Conservation (phyloP, 2,797 vertebrate genomes). For the Thaleichthys pacificus region DNA sequence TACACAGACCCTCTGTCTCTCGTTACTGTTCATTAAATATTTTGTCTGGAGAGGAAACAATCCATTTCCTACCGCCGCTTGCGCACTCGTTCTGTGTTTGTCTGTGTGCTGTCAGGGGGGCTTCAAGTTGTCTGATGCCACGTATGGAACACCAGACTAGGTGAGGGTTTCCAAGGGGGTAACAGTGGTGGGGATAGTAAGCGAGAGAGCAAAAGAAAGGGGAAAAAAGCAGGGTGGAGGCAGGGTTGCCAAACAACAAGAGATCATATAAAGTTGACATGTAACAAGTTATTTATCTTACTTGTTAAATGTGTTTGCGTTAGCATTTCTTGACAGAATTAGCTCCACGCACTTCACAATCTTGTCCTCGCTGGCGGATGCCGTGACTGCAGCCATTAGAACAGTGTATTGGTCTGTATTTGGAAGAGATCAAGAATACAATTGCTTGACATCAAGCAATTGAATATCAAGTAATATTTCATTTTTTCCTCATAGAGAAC, state of each 20-base stretch:
- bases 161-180: background rate
- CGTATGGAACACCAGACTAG: conserved; percentile 32
- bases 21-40: conserved; percentile 71
- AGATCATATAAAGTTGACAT: background rate
- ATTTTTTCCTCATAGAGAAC: too few relatives aligned
- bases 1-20: conserved; percentile 56
- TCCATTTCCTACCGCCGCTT: conserved; percentile 60
- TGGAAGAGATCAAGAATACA: background rate
- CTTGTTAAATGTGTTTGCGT: conserved; percentile 87
- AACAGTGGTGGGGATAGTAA: background rate
- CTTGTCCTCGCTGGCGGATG: conserved; percentile 79
- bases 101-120: conserved; percentile 30
- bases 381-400: conserved; percentile 88
- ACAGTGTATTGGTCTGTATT: conserved; percentile 82
- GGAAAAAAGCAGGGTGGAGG: background rate
- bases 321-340: conserved; percentile 89
- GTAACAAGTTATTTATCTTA: conserved; percentile 62
- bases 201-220: background rate
- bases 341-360: conserved; percentile 86
- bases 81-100: conserved; percentile 21
- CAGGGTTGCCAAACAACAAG: background rate
- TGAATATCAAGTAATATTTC: background rate
- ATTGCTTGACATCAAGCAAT: background rate
- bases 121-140: conserved; percentile 11
- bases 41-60: conserved; percentile 76